Evolutionary conservation across 2,113 vertebrate species (phyloP).

Genomic region (Calyptomena viridis): DNA sequence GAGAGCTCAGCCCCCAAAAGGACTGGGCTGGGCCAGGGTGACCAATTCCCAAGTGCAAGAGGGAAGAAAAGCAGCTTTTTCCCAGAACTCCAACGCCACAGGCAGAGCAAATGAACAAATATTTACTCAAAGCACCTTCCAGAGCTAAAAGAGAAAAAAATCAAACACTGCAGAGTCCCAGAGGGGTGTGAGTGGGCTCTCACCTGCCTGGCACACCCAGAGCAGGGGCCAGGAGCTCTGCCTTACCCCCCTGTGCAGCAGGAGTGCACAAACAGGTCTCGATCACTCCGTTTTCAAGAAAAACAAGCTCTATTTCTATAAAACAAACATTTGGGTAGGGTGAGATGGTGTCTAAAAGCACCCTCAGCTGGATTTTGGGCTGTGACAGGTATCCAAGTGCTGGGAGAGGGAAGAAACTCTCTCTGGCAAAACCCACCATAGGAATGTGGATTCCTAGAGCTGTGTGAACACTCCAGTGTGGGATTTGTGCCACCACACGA

Average conservation of each 20-base stretch:
- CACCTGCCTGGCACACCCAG: neutral
- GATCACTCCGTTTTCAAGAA: rapidly evolving
- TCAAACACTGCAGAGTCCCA: neutral
- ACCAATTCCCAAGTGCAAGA: neutral
- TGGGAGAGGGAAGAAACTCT: neutral
- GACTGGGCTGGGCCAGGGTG: neutral
- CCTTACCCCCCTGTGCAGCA: neutral
- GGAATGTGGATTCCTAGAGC: neutral
- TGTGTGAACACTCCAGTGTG: rapidly evolving
- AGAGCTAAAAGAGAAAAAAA: neutral
- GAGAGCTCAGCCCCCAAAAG: neutral
- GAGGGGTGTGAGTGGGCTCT: neutral
- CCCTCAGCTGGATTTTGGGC: rapidly evolving
- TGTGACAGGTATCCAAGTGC: neutral
- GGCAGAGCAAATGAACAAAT: neutral
- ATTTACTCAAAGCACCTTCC: neutral
- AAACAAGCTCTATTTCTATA: neutral
- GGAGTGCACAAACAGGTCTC: neutral
- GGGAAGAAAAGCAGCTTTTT: neutral
- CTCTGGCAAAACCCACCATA: neutral
- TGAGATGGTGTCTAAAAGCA: neutral
- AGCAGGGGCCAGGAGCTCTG: rapidly evolving
- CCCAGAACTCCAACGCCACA: neutral
- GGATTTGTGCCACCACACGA: rapidly evolving
- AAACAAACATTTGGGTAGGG: rapidly evolving